Percentiles rank a stretch among this genome's conserved stretches.
These are phyloP conservation scores for Cavia aperea DNA, from an alignment of 2,113 vertebrate genomes.

Conservation along the genomic window DNA sequence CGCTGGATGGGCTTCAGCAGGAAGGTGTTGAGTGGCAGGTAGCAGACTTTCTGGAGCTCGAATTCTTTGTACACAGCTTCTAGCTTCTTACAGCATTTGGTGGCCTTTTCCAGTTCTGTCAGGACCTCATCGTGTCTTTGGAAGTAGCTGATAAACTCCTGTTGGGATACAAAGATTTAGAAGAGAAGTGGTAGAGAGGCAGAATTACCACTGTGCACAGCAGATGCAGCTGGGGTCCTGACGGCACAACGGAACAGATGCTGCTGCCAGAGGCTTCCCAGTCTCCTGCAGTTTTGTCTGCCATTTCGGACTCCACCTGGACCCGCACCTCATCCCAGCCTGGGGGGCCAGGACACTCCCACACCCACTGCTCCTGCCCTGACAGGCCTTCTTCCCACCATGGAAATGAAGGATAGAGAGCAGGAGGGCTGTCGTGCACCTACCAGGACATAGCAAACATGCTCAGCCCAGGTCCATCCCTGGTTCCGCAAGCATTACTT, in stretches of 20 bases:
- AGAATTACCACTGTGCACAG: not conserved
- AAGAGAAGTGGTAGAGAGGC: not conserved
- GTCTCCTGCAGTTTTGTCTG: not conserved
- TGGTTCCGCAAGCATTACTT: not conserved
- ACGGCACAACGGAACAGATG: not conserved
- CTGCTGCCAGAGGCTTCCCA: not conserved
- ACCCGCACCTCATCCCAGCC: not conserved
- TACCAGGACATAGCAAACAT: not conserved
- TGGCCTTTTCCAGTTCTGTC: conserved; percentile 88
- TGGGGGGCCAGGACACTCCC: too few relatives aligned
- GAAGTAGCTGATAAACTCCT: conserved; percentile 87
- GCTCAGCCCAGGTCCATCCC: not conserved
- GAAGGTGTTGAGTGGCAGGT: conserved; percentile 92
- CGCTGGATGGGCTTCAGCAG: conserved; percentile 95
- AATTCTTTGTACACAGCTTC: conserved; percentile 91
- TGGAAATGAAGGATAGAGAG: not conserved
- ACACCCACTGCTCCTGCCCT: fast-evolving
- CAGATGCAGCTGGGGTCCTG: not conserved
- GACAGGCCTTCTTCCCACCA: not conserved
- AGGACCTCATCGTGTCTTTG: conserved; percentile 89
- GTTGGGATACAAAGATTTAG: fast-evolving
- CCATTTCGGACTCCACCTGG: not conserved
- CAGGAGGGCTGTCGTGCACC: fast-evolving
- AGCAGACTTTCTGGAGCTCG: conserved; percentile 96
- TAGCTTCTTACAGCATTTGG: conserved; percentile 84